Conservation (phyloP, 2,113 vertebrate species). For the Accipiter cooperii region DNA sequence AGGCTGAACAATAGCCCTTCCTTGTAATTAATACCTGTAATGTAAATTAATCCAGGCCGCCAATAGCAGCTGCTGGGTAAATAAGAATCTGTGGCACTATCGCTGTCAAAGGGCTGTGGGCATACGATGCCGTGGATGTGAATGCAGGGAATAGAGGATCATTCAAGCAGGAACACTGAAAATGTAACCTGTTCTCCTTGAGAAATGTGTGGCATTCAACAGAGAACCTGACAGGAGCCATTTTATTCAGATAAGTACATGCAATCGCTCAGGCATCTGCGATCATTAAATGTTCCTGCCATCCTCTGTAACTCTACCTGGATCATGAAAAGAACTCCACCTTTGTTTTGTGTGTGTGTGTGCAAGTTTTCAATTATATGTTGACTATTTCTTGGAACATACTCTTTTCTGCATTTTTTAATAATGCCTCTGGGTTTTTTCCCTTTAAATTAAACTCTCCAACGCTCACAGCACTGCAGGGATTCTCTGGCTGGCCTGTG, state of each 20-base stretch:
- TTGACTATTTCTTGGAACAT: not conserved
- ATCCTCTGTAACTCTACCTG: not conserved
- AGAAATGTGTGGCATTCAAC: not conserved
- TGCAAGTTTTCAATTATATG: not conserved
- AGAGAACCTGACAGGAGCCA: not conserved
- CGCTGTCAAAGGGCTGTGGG: not conserved
- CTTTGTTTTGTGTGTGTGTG: no score
- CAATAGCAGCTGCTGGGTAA: constrained; percentile 44
- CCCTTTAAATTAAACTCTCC: not conserved
- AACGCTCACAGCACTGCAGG: not conserved
- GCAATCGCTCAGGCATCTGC: not conserved
- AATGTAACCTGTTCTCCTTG: not conserved
- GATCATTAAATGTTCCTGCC: not conserved
- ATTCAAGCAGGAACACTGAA: not conserved
- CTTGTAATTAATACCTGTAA: constrained; percentile 54
- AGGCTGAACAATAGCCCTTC: not conserved
- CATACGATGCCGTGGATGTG: not conserved
- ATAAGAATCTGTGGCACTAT: constrained; percentile 39
- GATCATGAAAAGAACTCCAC: not conserved
- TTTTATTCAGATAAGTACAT: not conserved
- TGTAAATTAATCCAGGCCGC: constrained; percentile 28
- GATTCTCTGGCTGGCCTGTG: not conserved
- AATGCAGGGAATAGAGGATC: not conserved
- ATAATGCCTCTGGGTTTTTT: not conserved
- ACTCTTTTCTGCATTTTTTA: not conserved